These are phyloP conservation scores for Drosophila jambulina DNA, from an alignment of 1,140 invertebrate species.

Conservation along the genomic window DNA sequence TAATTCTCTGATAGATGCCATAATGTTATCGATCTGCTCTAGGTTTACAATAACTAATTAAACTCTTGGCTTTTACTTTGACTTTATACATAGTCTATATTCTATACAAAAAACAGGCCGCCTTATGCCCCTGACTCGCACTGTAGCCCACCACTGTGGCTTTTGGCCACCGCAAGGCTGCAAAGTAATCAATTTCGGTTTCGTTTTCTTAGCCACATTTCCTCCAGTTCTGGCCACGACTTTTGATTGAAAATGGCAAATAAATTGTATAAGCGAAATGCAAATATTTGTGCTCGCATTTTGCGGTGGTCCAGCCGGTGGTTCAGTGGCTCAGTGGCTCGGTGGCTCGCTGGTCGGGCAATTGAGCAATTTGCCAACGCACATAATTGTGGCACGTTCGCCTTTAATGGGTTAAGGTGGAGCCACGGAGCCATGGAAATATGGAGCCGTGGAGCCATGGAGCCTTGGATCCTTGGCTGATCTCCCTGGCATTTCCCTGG, in stretches of 20 bases:
- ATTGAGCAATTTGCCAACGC: conserved; percentile 79
- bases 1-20: background rate
- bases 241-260: conserved; percentile 82
- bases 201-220: conserved; percentile 17
- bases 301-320: conserved; percentile 49
- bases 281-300: conserved; percentile 62
- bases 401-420: conserved; percentile 75
- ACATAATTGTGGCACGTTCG: conserved; percentile 82
- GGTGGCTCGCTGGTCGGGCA: conserved; percentile 31
- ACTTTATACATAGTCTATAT: no score
- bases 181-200: conserved; percentile 72
- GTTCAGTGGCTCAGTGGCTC: conserved; percentile 3
- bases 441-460: background rate
- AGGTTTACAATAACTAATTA: no score
- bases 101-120: no score
- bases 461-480: background rate
- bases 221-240: conserved; percentile 69
- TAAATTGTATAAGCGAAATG: conserved; percentile 83
- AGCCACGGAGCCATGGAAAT: conserved; percentile 10
- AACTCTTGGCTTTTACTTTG: no score
- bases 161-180: conserved; percentile 46
- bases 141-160: conserved; percentile 3
- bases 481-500: background rate
- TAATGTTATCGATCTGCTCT: background rate
- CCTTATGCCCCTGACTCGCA: conserved; percentile 11